Conservation (phyloP, 1,140 invertebrate species). For the Eciton burchellii region DNA sequence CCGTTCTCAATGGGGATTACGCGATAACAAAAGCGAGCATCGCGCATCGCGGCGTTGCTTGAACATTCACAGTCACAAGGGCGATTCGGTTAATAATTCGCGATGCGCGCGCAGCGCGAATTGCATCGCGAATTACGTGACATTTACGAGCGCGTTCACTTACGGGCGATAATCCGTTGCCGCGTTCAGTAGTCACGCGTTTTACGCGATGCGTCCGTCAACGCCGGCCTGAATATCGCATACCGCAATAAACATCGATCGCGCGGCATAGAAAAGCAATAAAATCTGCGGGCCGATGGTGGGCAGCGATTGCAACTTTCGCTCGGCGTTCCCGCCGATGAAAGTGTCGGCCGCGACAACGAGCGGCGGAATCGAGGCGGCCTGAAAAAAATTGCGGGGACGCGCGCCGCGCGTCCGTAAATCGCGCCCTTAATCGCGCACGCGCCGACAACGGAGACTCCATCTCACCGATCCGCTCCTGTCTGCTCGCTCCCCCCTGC, state of each 20-base stretch:
- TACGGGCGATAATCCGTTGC: constrained; percentile 62
- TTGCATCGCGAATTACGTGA: constrained; percentile 64
- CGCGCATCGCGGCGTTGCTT: constrained; percentile 65
- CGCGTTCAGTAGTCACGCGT: constrained; percentile 40
- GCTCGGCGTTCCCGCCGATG: neutral
- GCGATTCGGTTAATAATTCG: constrained; percentile 67
- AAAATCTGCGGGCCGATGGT: neutral
- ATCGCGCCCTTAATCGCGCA: constrained; percentile 12
- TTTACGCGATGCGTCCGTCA: constrained; percentile 51
- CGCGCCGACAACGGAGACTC: neutral
- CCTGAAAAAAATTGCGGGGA: neutral
- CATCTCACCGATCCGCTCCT: constrained; percentile 13
- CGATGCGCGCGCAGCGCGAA: constrained; percentile 52
- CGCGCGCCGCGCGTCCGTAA: neutral
- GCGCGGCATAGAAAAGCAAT: neutral
- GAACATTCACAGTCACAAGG: constrained; percentile 67
- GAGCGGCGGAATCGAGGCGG: neutral
- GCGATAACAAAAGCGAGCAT: constrained; percentile 48
- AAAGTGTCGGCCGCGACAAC: neutral
- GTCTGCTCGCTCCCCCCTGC: neutral
- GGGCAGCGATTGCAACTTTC: neutral
- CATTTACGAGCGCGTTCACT: constrained; percentile 67
- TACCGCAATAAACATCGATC: constrained; percentile 28
- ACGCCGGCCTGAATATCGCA: constrained; percentile 7
- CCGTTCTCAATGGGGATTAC: constrained; percentile 37